Percentiles rank a stretch among this genome's conserved stretches.
Conservation (phyloP, 2,888 invertebrate genomes). For the Cryptus armator region DNA sequence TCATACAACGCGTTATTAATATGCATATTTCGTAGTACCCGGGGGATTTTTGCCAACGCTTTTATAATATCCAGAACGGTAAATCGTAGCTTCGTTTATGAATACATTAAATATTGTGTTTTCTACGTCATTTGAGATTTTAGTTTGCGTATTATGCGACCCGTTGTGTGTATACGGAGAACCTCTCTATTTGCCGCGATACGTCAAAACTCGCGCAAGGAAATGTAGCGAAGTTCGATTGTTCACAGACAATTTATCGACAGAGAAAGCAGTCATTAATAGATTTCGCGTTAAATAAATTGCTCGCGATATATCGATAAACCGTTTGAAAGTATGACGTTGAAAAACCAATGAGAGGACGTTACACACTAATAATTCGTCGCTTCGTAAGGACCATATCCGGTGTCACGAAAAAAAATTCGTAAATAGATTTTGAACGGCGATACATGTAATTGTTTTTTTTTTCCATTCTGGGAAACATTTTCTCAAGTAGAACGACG, state of each 20-base stretch:
- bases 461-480: background rate
- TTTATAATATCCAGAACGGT: conserved; percentile 47
- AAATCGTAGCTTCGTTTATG: conserved; percentile 45
- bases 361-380: conserved; percentile 22
- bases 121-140: conserved; percentile 60
- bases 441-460: background rate
- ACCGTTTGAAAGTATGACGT: conserved; percentile 28
- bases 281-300: conserved; percentile 6
- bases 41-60: conserved; percentile 52
- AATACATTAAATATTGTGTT: conserved; percentile 57
- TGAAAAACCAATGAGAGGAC: conserved; percentile 32
- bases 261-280: background rate
- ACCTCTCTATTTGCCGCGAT: background rate
- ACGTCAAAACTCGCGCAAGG: conserved; percentile 15
- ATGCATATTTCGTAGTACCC: conserved; percentile 60
- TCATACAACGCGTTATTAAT: conserved; percentile 60
- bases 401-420: background rate
- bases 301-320: background rate
- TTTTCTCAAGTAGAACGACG: conserved; percentile 8
- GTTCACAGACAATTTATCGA: conserved; percentile 22
- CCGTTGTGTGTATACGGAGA: conserved; percentile 36
- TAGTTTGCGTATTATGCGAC: conserved; percentile 44
- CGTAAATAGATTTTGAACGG: background rate
- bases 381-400: background rate
- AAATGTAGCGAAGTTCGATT: background rate